Conservation (phyloP, 1,140 invertebrate species). For the Drosophila kanapiae region DNA sequence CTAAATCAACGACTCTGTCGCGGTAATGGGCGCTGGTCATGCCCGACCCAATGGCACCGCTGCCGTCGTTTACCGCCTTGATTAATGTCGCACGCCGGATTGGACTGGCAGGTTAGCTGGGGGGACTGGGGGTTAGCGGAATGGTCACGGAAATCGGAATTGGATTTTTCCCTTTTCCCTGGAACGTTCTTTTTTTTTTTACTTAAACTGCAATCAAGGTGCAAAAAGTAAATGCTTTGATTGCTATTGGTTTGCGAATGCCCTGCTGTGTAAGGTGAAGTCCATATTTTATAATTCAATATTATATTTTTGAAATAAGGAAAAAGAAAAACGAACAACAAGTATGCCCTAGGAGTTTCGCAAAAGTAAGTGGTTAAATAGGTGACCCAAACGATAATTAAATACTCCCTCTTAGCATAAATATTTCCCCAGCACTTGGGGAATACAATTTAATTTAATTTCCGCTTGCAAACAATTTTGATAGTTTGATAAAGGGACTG, state of each 20-base stretch:
- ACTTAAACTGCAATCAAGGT: conserved; percentile 50
- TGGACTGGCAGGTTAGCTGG: too few relatives aligned
- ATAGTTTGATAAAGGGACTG: neutral
- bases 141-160: conserved; percentile 4
- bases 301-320: neutral
- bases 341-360: neutral
- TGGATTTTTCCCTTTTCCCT: conserved; percentile 11
- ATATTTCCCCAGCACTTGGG: neutral
- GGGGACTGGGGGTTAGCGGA: neutral
- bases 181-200: neutral
- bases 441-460: conserved; percentile 4
- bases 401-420: neutral
- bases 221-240: conserved; percentile 1
- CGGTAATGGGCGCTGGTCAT: conserved; percentile 53
- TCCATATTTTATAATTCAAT: too few relatives aligned
- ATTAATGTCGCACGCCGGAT: conserved; percentile 55
- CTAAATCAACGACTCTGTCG: conserved; percentile 65
- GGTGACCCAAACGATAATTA: neutral
- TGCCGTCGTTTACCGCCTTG: conserved; percentile 55
- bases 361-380: neutral
- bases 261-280: neutral
- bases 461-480: neutral
- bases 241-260: conserved; percentile 16
- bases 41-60: conserved; percentile 58
- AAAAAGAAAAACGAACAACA: neutral